Evolutionary conservation across 2,113 vertebrate species (phyloP).

Genomic region (Epinephelus lanceolatus): DNA sequence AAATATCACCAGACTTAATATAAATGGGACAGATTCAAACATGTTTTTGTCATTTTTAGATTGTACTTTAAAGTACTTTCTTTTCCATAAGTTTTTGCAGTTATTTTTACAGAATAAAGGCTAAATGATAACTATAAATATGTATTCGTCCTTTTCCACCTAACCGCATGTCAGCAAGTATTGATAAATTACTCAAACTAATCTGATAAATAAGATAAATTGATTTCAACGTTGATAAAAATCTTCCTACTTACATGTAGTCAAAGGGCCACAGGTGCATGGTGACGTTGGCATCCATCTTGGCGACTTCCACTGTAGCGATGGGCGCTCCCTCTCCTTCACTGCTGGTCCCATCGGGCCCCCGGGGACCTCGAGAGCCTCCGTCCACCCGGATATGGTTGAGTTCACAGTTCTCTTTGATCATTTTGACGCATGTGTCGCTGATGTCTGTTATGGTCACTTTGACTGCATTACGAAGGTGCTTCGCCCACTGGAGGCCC

Average conservation of each 20-base stretch:
- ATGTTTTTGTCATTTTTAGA: no score
- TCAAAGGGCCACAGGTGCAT: constrained; percentile 97
- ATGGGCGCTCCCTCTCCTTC: constrained; percentile 71
- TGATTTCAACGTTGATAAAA: no score
- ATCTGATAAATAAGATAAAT: no score
- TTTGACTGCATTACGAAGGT: constrained; percentile 89
- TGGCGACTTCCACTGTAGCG: constrained; percentile 91
- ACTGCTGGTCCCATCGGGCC: constrained; percentile 69
- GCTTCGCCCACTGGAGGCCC: constrained; percentile 98
- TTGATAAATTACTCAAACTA: background rate
- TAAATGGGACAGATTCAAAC: no score
- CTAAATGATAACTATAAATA: no score
- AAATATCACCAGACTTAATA: no score
- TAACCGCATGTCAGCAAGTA: background rate
- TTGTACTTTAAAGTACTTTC: no score
- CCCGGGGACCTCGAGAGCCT: constrained; percentile 68
- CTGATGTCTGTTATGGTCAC: constrained; percentile 97
- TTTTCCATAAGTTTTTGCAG: no score
- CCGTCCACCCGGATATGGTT: constrained; percentile 91
- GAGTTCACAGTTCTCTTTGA: constrained; percentile 94
- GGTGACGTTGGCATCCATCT: constrained; percentile 98
- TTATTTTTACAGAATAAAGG: no score
- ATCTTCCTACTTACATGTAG: constrained; percentile 90
- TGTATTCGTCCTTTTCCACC: background rate
- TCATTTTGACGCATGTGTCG: constrained; percentile 92